phyloP scores from a whole-genome alignment of 2,888 invertebrate genomes.

The Caenorhabditis sp. region DNA sequence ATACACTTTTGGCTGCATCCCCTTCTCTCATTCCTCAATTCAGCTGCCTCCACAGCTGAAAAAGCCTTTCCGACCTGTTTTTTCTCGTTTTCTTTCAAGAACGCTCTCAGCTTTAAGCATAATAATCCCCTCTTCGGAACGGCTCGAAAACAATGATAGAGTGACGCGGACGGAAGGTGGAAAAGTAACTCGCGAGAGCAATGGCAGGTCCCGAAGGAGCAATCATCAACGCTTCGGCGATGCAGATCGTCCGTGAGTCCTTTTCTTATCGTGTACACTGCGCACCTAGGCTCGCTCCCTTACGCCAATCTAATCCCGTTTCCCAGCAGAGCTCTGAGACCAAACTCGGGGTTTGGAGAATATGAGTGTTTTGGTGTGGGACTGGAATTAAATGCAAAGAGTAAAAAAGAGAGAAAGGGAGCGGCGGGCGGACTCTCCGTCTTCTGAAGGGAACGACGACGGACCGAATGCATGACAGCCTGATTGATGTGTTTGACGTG shows the following conservation, averaged over 20 bases:
- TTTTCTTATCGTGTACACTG: neutral
- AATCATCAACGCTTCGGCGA: conserved; percentile 52
- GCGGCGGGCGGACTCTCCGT: neutral
- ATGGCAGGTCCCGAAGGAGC: conserved; percentile 46
- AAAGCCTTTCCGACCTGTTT: conserved; percentile 1
- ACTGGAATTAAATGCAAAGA: neutral
- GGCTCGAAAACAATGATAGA: conserved; percentile 43
- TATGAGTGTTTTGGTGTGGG: conserved; percentile 9
- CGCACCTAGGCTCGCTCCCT: neutral
- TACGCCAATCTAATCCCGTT: conserved; percentile 1
- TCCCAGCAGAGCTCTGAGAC: neutral
- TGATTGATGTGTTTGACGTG: conserved; percentile 51
- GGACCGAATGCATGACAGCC: conserved; percentile 24
- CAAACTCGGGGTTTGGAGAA: neutral
- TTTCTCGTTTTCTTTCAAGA: conserved; percentile 2
- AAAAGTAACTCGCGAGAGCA: neutral
- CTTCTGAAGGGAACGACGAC: neutral
- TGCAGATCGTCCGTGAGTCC: conserved; percentile 58
- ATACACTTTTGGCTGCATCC: too few relatives aligned
- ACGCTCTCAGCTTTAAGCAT: conserved; percentile 9
- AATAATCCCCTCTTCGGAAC: neutral
- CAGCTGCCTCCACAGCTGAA: neutral
- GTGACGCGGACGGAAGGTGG: neutral
- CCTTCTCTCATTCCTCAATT: neutral
- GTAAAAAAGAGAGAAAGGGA: neutral